A percentile compares a stretch with the other conserved stretches of the same genome.
Conservation (phyloP, 2,797 vertebrate species). For the Melanogrammus aeglefinus region DNA sequence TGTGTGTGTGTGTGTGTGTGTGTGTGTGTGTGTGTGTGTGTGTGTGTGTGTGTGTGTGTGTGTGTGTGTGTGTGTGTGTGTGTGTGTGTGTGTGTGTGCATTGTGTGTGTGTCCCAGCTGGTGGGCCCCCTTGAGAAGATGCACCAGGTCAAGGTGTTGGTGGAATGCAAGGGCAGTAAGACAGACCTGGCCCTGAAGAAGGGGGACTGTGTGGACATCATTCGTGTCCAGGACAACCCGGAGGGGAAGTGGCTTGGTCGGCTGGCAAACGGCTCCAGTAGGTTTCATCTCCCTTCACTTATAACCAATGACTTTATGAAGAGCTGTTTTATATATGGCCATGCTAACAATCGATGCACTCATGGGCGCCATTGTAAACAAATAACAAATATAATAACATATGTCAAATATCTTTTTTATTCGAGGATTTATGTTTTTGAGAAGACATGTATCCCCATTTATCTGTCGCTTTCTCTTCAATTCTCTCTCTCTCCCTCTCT, state of each 20-base stretch:
- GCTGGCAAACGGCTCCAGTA: conserved; percentile 79
- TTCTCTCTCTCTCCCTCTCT: no score
- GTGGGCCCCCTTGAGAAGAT: conserved; percentile 75
- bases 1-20: not conserved
- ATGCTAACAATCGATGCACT: no score
- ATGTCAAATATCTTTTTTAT: no score
- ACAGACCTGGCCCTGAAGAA: conserved; percentile 82
- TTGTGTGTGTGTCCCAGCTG: conserved; percentile 66
- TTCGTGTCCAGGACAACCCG: conserved; percentile 85
- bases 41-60: not conserved
- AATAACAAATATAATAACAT: no score
- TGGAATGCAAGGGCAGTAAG: conserved; percentile 79
- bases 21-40: no score
- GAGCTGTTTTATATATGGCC: not conserved
- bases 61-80: not conserved
- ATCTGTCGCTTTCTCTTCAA: no score
- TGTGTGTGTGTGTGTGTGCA: conserved; percentile 2
- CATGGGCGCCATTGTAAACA: no score
- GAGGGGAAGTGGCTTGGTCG: conserved; percentile 90
- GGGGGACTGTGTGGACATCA: conserved; percentile 84
- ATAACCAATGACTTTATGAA: not conserved
- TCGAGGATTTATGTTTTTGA: no score
- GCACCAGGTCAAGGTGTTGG: conserved; percentile 75
- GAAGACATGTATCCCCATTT: no score
- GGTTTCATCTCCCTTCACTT: conserved; percentile 11